Evolutionary conservation across 2,888 invertebrate species (phyloP).

Genomic region (Phymatocera aterrima): DNA sequence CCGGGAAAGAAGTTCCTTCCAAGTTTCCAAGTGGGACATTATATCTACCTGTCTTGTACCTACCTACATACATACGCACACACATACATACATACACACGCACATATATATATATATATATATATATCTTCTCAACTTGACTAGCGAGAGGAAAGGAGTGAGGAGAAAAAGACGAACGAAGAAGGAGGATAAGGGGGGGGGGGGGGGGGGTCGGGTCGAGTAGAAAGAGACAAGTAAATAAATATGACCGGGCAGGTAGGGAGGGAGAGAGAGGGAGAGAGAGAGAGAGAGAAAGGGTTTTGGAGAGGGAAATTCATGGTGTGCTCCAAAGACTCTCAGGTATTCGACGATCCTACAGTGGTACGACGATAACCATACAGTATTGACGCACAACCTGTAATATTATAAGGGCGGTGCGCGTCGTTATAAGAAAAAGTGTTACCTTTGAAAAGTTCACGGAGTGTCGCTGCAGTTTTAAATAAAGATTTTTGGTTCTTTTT

Average conservation of each 20-base stretch:
- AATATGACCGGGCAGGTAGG: background rate
- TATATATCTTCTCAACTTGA: background rate
- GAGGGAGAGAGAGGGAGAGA: background rate
- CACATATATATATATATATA: too few relatives aligned
- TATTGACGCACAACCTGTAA: background rate
- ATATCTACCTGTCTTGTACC: too few relatives aligned
- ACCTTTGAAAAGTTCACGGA: background rate
- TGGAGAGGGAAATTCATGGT: conserved; percentile 40
- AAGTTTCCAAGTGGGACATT: conserved; percentile 11
- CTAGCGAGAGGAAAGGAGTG: background rate
- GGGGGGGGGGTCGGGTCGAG: background rate
- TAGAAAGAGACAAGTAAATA: background rate
- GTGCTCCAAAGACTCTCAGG: background rate
- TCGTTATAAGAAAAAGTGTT: background rate
- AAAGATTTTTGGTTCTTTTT: background rate
- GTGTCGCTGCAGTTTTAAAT: too few relatives aligned
- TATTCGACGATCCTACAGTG: conserved; percentile 20
- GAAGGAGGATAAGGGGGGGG: background rate
- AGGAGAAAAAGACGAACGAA: background rate
- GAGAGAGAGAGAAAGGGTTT: conserved; percentile 32
- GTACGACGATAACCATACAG: conserved; percentile 36
- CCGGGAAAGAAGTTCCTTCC: background rate
- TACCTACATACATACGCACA: too few relatives aligned
- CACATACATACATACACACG: too few relatives aligned
- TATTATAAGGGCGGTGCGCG: conserved; percentile 6